Conservation (phyloP, 2,888 invertebrate species). For the Aspidiotus destructor region DNA sequence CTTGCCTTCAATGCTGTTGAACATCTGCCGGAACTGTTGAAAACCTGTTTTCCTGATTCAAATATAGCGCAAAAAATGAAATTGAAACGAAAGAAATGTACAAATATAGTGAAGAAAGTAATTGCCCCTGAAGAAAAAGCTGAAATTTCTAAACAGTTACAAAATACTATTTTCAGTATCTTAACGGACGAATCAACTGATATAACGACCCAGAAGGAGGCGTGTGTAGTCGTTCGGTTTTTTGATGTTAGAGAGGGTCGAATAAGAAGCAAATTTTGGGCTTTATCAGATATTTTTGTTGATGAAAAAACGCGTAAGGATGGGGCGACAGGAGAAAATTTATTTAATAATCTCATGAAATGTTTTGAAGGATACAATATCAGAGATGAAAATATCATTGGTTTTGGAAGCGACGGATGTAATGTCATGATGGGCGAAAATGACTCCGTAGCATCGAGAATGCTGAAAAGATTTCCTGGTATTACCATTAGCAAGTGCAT, state of each 20-base stretch:
- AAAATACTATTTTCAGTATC: slow-evolving; percentile 32
- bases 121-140: slow-evolving; percentile 38
- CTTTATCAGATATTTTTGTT: slow-evolving; percentile 35
- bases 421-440: slow-evolving; percentile 40
- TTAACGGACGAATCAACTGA: slow-evolving; percentile 39
- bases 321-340: slow-evolving; percentile 27
- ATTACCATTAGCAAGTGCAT: slow-evolving; percentile 40
- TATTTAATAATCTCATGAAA: slow-evolving; percentile 14
- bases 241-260: slow-evolving; percentile 24
- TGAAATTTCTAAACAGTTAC: slow-evolving; percentile 35
- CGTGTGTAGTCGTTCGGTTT: slow-evolving; percentile 37
- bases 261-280: slow-evolving; percentile 36
- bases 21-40: slow-evolving; percentile 34
- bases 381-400: slow-evolving; percentile 40
- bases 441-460: slow-evolving; percentile 39
- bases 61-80: slow-evolving; percentile 33
- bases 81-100: slow-evolving; percentile 35
- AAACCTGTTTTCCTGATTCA: slow-evolving; percentile 35
- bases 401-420: slow-evolving; percentile 41
- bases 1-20: slow-evolving; percentile 35
- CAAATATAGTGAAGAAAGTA: slow-evolving; percentile 37
- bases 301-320: not conserved
- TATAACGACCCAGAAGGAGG: slow-evolving; percentile 34
- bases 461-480: slow-evolving; percentile 38
- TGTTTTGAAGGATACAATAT: slow-evolving; percentile 14